Percentiles rank a stretch among this genome's conserved stretches.
phyloP scores from a whole-genome alignment of 2,888 invertebrate species.

The Tachina fera region DNA sequence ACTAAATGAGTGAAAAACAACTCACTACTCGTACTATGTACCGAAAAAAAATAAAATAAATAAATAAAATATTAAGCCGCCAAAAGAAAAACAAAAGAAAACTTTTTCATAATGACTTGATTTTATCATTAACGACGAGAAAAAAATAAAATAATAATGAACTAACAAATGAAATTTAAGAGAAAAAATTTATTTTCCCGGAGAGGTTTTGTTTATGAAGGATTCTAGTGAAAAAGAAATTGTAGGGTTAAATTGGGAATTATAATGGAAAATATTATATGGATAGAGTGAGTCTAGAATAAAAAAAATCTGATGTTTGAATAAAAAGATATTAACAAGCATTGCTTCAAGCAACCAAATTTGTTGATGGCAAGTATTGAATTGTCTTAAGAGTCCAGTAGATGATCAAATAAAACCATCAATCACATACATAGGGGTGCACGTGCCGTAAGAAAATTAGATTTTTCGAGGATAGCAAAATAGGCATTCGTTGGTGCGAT shows the following conservation, averaged over 20 bases:
- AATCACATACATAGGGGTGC: too few species aligned
- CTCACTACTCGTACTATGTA: not conserved
- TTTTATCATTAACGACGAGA: constrained; percentile 66
- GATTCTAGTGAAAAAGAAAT: constrained; percentile 15
- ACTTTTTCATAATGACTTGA: constrained; percentile 69
- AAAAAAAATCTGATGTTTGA: not conserved
- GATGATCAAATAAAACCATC: too few species aligned
- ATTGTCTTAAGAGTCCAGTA: too few species aligned
- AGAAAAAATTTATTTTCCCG: constrained; percentile 22
- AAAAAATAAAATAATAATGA: constrained; percentile 6
- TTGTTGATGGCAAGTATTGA: too few species aligned
- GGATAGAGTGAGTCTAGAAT: not conserved
- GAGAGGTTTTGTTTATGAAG: constrained; percentile 12
- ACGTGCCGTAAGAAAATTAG: too few species aligned
- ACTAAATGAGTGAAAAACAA: constrained; percentile 56
- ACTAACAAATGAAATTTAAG: constrained; percentile 37
- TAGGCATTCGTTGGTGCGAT: too few species aligned
- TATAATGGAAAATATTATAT: not conserved
- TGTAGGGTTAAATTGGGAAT: constrained; percentile 27
- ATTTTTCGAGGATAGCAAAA: too few species aligned
- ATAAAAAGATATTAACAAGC: too few species aligned
- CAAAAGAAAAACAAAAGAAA: constrained; percentile 65
- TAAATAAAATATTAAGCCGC: constrained; percentile 63
- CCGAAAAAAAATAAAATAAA: not conserved
- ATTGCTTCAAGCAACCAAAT: too few species aligned